Base-by-base conservation (phyloP, 2,113 vertebrate species). In the Oreochromis aureus region DNA sequence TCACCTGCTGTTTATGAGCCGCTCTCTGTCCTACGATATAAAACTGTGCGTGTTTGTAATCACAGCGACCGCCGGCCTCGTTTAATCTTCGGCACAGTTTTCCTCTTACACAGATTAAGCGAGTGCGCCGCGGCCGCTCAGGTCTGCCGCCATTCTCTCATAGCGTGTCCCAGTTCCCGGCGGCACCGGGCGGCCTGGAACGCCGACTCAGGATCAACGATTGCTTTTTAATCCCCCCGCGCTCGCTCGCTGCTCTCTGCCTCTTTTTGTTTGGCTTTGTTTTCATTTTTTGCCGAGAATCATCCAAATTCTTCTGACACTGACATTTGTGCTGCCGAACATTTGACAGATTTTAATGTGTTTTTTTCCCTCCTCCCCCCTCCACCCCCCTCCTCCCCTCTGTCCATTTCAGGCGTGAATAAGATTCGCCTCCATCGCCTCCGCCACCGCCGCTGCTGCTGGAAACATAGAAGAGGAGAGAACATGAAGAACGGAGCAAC, bases 101-200 rank as follows among this genome's bases (percentile, higher is more conserved):
- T 63, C 46, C 85, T 89, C 85, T 80, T 12, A 19, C 71, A 2
- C n/a, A 79, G 83, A 90, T 90, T 88, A 88, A 86, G 55, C 12
- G 34, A 3, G 61, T 4, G 80, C n/a, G 73, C 7, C 13, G 30
- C 63, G 63, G 81, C 76, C n/a, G 46, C 19, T 80, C 79, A 32
- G 82, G 32, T 46, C 81, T 19, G 81, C 44, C 30, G 12, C 81
- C 24, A n/a, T 85, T 54, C 86, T 92, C 89, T 90, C 90, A 87
- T 87, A 89, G 86, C 13, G 66, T 91, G 92, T 87, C 91, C 91
- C 84, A 93, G 81, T 92, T 93, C 86, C 87, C 73, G 80, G 82
- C 89, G 59, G 86, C 87, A 73, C 76, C 86, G 18, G 73, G 69
- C 41, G 82, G 55, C 83, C 89, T n/a, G 54, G 85, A 91, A 73